Percentiles rank a stretch among this genome's conserved stretches.
Evolutionary conservation across 2,113 vertebrate genomes (phyloP).

Genomic region (Pseudorasbora parva): DNA sequence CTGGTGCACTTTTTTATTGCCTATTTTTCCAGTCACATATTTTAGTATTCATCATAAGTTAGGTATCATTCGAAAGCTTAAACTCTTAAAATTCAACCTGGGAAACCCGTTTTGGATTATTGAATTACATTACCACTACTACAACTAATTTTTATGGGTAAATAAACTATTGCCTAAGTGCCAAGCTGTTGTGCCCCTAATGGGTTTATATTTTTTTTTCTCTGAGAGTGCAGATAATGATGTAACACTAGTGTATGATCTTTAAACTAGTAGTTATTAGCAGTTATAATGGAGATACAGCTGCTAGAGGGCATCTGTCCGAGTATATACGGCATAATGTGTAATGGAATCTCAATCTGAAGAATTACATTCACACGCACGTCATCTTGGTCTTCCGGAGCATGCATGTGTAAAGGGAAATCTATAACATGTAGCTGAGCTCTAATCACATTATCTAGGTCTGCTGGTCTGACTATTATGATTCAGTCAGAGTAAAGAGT

Average conservation of each 20-base stretch:
- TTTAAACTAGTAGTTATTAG: conserved; percentile 1
- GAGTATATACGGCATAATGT: neutral
- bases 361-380: neutral
- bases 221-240: neutral
- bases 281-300: neutral
- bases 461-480: neutral
- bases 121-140: too few species aligned
- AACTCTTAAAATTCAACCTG: too few species aligned
- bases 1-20: too few species aligned
- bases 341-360: neutral
- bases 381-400: neutral
- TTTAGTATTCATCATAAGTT: too few species aligned
- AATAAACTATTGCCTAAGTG: too few species aligned
- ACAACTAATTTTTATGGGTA: too few species aligned
- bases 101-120: too few species aligned
- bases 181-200: too few species aligned
- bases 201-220: too few species aligned
- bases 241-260: neutral
- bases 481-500: neutral
- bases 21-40: too few species aligned
- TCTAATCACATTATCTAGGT: neutral
- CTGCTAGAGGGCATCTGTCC: neutral
- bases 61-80: too few species aligned
- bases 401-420: neutral
- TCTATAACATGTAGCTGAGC: neutral